phyloP scores from a whole-genome alignment of 2,888 invertebrate species.

The Balanococcus diminutus region DNA sequence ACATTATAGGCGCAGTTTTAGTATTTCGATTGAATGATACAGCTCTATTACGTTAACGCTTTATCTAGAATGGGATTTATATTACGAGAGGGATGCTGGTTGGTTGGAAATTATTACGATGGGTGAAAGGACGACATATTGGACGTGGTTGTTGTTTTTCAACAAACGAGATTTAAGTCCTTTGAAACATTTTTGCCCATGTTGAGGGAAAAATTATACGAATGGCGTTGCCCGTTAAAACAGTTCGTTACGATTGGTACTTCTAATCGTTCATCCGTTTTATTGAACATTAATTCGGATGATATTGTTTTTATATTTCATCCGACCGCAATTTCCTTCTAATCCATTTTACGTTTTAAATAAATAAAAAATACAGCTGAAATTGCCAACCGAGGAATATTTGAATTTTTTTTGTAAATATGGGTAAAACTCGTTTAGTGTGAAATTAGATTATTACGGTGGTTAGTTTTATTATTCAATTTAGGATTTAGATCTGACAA shows the following conservation, averaged over 20 bases:
- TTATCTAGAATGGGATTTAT: constrained; percentile 17
- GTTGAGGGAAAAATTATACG: constrained; percentile 34
- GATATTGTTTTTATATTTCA: constrained; percentile 33
- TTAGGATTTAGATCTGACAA: constrained; percentile 41
- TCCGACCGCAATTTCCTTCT: constrained; percentile 9
- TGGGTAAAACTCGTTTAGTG: constrained; percentile 15
- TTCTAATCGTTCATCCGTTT: constrained; percentile 37
- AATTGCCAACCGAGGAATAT: constrained; percentile 14
- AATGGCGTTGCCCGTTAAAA: constrained; percentile 17
- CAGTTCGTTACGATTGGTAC: constrained; percentile 25
- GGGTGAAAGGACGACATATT: constrained; percentile 32
- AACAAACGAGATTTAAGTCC: constrained; percentile 25
- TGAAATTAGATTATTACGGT: constrained; percentile 39
- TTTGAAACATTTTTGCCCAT: constrained; percentile 31
- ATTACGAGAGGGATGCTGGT: not conserved
- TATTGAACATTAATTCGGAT: constrained; percentile 32
- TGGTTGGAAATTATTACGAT: constrained; percentile 23
- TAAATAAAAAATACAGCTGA: not conserved
- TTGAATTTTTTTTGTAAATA: constrained; percentile 27
- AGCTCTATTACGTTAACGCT: not conserved
- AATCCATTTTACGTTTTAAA: constrained; percentile 39
- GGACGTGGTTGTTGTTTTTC: constrained; percentile 9
- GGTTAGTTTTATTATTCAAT: constrained; percentile 41
- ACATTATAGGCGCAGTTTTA: not conserved
- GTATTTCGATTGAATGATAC: not conserved